A percentile compares a stretch with the other conserved stretches of the same genome.
These are phyloP conservation scores for Grallaria varia DNA, from an alignment of 2,113 vertebrate species.

Conservation along the genomic window DNA sequence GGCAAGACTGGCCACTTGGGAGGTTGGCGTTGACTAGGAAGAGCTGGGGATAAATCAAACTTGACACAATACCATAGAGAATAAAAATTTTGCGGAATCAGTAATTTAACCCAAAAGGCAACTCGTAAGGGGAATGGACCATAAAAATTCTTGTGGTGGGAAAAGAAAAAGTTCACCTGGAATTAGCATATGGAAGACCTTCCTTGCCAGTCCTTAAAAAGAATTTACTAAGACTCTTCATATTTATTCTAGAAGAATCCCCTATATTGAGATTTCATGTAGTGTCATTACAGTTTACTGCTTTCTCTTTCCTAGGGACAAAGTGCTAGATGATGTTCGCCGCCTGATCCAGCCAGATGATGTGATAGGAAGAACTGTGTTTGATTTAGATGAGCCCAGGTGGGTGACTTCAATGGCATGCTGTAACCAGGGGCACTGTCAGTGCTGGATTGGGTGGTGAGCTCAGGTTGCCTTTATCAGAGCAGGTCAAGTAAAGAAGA, in stretches of 20 bases:
- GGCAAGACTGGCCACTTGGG: not conserved
- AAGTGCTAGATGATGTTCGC: conserved; percentile 85
- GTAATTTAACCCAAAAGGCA: not conserved
- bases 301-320: conserved; percentile 75
- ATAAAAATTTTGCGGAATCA: not conserved
- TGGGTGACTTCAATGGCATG: conserved; percentile 47
- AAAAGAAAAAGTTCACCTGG: not conserved
- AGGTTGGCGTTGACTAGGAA: not conserved
- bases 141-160: not conserved
- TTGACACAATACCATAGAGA: not conserved
- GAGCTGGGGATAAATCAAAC: not conserved
- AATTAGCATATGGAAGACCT: not conserved
- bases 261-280: not conserved
- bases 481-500: too few species aligned
- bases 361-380: conserved; percentile 82
- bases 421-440: not conserved
- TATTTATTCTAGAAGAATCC: not conserved
- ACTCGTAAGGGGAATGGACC: not conserved
- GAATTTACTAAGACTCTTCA: not conserved
- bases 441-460: not conserved
- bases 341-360: conserved; percentile 81
- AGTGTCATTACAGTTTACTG: not conserved
- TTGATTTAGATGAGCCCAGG: conserved; percentile 85
- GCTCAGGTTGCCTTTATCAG: too few species aligned
- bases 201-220: not conserved